phyloP scores from a whole-genome alignment of 2,888 invertebrate genomes.

The Platerodrilus igneus region DNA sequence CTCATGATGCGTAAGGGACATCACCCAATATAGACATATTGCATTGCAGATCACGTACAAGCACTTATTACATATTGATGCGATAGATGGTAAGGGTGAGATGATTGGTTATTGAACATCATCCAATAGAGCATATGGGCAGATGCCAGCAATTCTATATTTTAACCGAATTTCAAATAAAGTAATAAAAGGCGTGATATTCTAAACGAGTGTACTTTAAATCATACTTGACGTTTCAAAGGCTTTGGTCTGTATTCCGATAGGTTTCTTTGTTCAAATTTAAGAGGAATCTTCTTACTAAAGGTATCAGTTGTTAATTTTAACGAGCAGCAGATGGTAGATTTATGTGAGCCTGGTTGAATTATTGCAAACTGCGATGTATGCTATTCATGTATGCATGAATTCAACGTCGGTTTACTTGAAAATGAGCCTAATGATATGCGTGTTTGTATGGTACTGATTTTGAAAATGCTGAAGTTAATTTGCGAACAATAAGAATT shows the following conservation, averaged over 20 bases:
- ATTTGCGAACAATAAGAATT: no score
- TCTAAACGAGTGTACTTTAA: conserved; percentile 33
- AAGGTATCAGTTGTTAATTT: conserved; percentile 23
- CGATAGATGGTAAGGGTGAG: conserved; percentile 31
- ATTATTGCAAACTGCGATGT: no score
- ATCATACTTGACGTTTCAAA: conserved; percentile 42
- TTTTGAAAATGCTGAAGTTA: no score
- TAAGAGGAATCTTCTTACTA: conserved; percentile 37
- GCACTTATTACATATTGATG: conserved; percentile 41
- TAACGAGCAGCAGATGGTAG: conserved; percentile 26
- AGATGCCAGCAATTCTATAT: conserved; percentile 41
- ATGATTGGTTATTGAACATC: conserved; percentile 41
- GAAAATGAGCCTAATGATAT: no score
- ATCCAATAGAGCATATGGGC: conserved; percentile 42
- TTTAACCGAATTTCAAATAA: conserved; percentile 35
- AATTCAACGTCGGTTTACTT: no score
- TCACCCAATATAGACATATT: conserved; percentile 28
- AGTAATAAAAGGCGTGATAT: conserved; percentile 37
- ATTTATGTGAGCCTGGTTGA: no score
- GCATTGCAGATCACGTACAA: conserved; percentile 25
- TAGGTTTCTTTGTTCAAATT: conserved; percentile 34
- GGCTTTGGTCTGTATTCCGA: conserved; percentile 31
- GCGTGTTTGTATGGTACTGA: no score
- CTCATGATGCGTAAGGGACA: conserved; percentile 42
- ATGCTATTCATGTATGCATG: no score